phyloP scores from a whole-genome alignment of 2,797 vertebrate genomes.

The Gila robusta region DNA sequence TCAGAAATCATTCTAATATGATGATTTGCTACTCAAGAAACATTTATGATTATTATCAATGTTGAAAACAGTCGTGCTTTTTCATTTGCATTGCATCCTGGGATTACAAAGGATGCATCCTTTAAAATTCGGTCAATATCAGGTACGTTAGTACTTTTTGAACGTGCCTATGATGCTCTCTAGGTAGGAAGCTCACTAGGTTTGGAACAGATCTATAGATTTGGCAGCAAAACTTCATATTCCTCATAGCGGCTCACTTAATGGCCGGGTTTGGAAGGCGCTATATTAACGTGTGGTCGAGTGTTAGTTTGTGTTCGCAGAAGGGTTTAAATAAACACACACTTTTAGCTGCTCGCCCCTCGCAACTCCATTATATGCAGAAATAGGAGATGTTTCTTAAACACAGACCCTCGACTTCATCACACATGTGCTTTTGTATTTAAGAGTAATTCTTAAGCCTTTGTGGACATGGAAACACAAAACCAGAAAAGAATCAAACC shows the following conservation, averaged over 20 bases:
- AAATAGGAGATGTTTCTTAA: constrained; percentile 55
- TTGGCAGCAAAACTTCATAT: neutral
- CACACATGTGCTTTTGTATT: constrained; percentile 68
- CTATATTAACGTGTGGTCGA: constrained; percentile 10
- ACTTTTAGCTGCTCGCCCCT: constrained; percentile 39
- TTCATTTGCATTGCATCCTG: neutral
- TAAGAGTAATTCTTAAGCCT: constrained; percentile 64
- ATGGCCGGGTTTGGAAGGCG: constrained; percentile 3
- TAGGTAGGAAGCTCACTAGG: neutral
- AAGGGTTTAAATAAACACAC: constrained; percentile 39
- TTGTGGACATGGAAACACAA: constrained; percentile 61
- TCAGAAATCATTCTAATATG: neutral
- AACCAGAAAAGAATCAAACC: constrained; percentile 58
- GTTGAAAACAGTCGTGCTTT: neutral
- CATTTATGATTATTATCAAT: neutral
- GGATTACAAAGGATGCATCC: neutral
- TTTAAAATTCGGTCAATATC: neutral
- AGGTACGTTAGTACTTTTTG: neutral
- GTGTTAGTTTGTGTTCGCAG: constrained; percentile 24
- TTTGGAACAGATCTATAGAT: constrained; percentile 4
- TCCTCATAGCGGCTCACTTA: neutral
- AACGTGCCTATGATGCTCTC: neutral
- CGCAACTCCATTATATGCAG: constrained; percentile 43
- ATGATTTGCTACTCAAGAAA: neutral
- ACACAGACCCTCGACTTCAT: constrained; percentile 53